These are phyloP conservation scores for Phenganax stokvisi DNA, from an alignment of 92 coral and sea anemone species.

Conservation along the genomic window DNA sequence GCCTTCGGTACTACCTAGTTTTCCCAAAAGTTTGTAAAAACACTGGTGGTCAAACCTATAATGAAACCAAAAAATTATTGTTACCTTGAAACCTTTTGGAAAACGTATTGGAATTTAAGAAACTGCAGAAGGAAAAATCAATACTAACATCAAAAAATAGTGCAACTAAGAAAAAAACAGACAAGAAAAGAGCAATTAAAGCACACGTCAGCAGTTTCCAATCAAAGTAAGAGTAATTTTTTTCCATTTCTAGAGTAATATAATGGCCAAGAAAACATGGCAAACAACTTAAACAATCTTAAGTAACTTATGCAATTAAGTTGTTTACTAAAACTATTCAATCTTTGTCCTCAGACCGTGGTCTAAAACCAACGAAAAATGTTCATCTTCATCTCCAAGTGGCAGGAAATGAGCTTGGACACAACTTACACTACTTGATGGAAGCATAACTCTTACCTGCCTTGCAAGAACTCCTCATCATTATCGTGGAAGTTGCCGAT, in stretches of 20 bases:
- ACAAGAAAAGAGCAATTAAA: conserved; percentile 9
- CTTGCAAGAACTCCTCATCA: conserved; percentile 38
- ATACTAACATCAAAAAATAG: too few species aligned
- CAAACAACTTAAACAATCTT: too few species aligned
- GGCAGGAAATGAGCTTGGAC: conserved; percentile 45
- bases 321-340: too few species aligned
- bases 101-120: not conserved
- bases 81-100: conserved; percentile 32
- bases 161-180: not conserved
- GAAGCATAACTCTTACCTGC: conserved; percentile 38
- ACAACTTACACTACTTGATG: conserved; percentile 36
- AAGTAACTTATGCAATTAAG: too few species aligned
- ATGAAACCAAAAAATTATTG: conserved; percentile 25
- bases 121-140: not conserved
- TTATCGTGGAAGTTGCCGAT: conserved; percentile 36
- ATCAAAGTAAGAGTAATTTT: too few species aligned
- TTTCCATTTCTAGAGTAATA: too few species aligned
- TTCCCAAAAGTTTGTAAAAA: conserved; percentile 45
- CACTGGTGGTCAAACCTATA: conserved; percentile 45
- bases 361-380: conserved; percentile 11
- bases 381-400: conserved; percentile 35
- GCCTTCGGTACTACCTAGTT: conserved; percentile 27
- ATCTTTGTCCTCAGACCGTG: conserved; percentile 11
- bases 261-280: too few species aligned
- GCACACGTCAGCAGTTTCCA: conserved; percentile 10